Evolutionary conservation across 2,888 invertebrate genomes (phyloP).

Genomic region (Rotaria magnacalcarata): DNA sequence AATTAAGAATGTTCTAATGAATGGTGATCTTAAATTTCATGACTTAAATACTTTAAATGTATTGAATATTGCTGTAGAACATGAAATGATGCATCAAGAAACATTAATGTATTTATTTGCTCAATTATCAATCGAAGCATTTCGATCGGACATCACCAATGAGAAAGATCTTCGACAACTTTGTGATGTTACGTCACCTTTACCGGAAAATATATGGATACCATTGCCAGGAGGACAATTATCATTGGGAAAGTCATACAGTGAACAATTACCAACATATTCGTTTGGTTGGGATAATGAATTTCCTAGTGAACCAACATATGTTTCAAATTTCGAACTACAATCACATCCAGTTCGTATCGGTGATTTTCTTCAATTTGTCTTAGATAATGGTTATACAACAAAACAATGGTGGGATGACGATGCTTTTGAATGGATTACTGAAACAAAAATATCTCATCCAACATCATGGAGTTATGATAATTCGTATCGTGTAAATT

Average conservation of each 20-base stretch:
- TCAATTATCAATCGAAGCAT: not conserved
- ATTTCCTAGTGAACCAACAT: not conserved
- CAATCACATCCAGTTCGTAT: slow-evolving; percentile 5
- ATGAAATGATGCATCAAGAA: not conserved
- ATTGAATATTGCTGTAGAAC: not conserved
- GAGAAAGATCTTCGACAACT: not conserved
- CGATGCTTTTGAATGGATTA: not conserved
- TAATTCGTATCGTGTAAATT: not conserved
- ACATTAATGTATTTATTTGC: not conserved
- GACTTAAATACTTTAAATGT: not conserved
- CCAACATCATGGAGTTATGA: not conserved
- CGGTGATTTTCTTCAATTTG: not conserved
- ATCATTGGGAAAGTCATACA: not conserved
- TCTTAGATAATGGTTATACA: not conserved
- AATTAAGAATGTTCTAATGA: not conserved
- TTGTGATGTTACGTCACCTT: not conserved
- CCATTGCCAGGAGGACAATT: not conserved
- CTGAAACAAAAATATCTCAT: not conserved
- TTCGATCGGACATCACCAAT: not conserved
- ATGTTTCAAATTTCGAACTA: not conserved
- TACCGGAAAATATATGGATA: not conserved
- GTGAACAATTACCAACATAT: not conserved
- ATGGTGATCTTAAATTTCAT: not conserved
- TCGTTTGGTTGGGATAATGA: not conserved
- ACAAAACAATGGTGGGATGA: not conserved